Conservation (phyloP, 92 coral and sea anemone genomes). For the Desmophyllum pertusum region DNA sequence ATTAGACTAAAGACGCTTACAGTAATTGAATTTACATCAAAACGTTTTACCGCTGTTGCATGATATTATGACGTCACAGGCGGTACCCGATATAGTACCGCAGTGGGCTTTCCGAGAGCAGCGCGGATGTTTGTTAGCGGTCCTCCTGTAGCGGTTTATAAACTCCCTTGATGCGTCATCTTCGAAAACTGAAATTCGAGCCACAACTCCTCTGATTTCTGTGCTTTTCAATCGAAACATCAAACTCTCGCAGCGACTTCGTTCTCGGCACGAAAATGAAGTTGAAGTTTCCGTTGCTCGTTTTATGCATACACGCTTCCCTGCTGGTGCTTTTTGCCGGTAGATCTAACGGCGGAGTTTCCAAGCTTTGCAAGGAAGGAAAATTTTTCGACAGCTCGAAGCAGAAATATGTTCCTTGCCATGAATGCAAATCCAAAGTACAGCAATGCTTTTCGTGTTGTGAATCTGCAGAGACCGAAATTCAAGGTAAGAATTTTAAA, state of each 20-base stretch:
- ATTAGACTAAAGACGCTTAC: background rate
- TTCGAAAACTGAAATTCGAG: background rate
- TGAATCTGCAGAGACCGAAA: background rate
- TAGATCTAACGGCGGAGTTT: slow-evolving; percentile 31
- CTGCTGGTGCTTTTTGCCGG: background rate
- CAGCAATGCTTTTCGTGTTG: slow-evolving; percentile 32
- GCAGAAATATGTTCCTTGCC: slow-evolving; percentile 47
- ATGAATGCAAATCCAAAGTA: slow-evolving; percentile 44
- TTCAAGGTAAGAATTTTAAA: slow-evolving; percentile 35
- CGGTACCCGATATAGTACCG: background rate
- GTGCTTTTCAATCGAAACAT: background rate
- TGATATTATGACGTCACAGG: slow-evolving; percentile 22
- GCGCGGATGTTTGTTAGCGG: too few species aligned
- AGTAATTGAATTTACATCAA: background rate
- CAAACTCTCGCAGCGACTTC: background rate
- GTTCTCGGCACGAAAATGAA: background rate
- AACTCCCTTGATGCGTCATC: background rate
- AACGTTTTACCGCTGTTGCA: background rate
- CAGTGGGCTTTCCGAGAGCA: too few species aligned
- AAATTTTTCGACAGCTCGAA: slow-evolving; percentile 45
- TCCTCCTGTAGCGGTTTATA: background rate
- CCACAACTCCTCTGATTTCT: background rate
- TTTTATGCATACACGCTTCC: background rate
- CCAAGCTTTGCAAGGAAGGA: slow-evolving; percentile 42
- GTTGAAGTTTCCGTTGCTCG: background rate